Conservation (phyloP, 1,140 invertebrate species). For the Trichonephila clavata region DNA sequence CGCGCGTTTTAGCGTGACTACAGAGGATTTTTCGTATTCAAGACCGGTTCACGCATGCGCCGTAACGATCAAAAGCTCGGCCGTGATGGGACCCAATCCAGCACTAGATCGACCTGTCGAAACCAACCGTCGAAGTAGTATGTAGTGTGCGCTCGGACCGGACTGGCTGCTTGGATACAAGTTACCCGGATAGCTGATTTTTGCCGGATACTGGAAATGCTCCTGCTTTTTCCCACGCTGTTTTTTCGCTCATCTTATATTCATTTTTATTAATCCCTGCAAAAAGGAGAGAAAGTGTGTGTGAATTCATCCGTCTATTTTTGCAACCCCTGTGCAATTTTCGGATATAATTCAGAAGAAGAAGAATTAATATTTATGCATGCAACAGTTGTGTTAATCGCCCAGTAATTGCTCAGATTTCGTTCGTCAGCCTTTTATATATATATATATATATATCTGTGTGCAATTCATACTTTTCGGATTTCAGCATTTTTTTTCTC, state of each 20-base stretch:
- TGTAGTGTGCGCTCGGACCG: conserved; percentile 11
- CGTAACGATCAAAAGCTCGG: not conserved
- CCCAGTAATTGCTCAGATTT: not conserved
- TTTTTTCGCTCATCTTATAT: not conserved
- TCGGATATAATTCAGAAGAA: not conserved
- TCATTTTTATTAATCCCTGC: too few species aligned
- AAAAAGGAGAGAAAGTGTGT: not conserved
- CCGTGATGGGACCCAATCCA: conserved; percentile 21
- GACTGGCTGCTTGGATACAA: not conserved
- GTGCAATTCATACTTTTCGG: too few species aligned
- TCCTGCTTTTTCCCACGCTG: conserved; percentile 22
- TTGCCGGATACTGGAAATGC: conserved; percentile 18
- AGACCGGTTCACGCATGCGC: conserved; percentile 49
- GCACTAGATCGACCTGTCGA: conserved; percentile 59
- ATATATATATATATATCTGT: too few species aligned
- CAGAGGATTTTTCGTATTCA: conserved; percentile 42
- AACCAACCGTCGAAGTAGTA: conserved; percentile 24
- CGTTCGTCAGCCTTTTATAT: too few species aligned
- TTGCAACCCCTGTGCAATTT: not conserved
- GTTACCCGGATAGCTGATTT: conserved; percentile 14
- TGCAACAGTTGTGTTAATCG: conserved; percentile 28
- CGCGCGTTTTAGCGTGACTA: conserved; percentile 44
- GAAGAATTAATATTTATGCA: conserved; percentile 13
- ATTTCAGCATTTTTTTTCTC: too few species aligned
- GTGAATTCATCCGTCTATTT: not conserved